Conservation (phyloP, 2,888 invertebrate species). For the Eugnorisma glareosa region DNA sequence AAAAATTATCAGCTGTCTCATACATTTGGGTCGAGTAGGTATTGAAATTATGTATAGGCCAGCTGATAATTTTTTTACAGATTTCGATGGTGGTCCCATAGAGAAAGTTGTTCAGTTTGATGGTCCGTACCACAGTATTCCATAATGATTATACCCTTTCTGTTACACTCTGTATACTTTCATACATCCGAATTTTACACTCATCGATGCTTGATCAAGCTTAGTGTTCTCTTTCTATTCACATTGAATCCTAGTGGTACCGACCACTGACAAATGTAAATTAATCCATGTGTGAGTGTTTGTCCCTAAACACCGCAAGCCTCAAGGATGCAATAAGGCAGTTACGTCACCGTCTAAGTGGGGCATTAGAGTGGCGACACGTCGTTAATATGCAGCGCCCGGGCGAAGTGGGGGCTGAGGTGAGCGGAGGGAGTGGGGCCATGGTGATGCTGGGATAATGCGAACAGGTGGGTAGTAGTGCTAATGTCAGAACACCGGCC, state of each 20-base stretch:
- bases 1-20: too few species aligned
- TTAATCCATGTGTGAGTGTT: slow-evolving; percentile 28
- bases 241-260: too few species aligned
- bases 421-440: neutral
- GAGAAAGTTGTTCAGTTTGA: too few species aligned
- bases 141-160: too few species aligned
- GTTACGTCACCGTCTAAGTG: slow-evolving; percentile 61
- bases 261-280: slow-evolving; percentile 10
- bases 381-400: slow-evolving; percentile 63
- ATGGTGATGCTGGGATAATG: slow-evolving; percentile 27
- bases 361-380: slow-evolving; percentile 61
- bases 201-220: neutral
- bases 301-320: slow-evolving; percentile 45
- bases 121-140: too few species aligned
- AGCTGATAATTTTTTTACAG: too few species aligned
- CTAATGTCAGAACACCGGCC: slow-evolving; percentile 41
- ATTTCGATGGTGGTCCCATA: too few species aligned
- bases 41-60: too few species aligned
- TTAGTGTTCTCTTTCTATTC: neutral
- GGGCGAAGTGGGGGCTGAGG: neutral
- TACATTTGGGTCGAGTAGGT: too few species aligned
- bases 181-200: neutral
- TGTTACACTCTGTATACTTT: too few species aligned
- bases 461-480: slow-evolving; percentile 50
- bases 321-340: slow-evolving; percentile 58